These are phyloP conservation scores for Gulo gulo DNA, from an alignment of 2,113 vertebrate species.

Conservation along the genomic window DNA sequence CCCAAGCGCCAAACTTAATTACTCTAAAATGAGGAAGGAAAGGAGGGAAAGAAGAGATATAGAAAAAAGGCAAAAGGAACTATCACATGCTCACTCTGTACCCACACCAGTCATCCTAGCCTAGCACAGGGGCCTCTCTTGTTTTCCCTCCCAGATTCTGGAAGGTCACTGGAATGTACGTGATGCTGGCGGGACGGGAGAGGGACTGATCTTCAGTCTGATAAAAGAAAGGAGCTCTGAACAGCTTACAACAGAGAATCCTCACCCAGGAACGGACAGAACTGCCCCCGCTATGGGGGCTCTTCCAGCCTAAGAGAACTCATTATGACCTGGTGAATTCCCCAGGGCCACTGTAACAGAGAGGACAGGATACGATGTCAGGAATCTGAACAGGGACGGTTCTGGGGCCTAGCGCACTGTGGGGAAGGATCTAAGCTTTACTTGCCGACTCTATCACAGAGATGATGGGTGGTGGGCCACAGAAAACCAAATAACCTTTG, in stretches of 20 bases:
- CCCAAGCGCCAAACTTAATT: background rate
- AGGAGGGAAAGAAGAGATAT: background rate
- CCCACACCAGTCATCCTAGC: background rate
- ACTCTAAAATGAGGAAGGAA: conserved; percentile 12
- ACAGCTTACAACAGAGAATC: background rate
- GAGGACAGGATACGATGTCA: background rate
- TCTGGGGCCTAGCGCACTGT: background rate
- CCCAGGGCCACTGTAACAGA: background rate
- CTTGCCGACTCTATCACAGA: background rate
- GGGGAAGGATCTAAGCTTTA: background rate
- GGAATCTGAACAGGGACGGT: background rate
- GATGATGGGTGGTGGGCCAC: background rate
- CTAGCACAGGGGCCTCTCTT: background rate
- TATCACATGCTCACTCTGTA: background rate
- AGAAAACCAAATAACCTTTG: background rate
- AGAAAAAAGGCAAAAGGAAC: background rate
- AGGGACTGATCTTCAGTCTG: background rate
- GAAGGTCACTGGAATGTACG: background rate
- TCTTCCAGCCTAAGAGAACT: background rate
- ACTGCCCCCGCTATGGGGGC: background rate
- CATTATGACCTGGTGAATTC: background rate
- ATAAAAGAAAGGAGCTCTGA: background rate
- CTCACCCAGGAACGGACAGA: background rate
- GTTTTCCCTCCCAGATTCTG: background rate
- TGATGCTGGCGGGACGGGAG: background rate